Conservation (phyloP, 2,888 invertebrate genomes). For the Drosophila limbata region DNA sequence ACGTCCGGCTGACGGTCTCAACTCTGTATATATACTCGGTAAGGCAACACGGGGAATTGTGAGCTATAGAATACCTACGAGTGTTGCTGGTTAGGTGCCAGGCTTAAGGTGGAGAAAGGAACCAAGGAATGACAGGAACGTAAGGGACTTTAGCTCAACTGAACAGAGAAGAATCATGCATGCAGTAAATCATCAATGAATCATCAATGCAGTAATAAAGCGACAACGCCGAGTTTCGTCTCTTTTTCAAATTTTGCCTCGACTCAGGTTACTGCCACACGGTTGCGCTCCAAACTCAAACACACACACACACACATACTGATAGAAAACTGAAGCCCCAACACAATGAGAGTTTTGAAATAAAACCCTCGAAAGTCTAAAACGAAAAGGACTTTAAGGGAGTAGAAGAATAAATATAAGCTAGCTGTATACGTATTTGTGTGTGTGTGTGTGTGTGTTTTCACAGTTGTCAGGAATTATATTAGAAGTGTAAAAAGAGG, state of each 20-base stretch:
- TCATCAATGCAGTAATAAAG: conserved; percentile 61
- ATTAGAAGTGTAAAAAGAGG: conserved; percentile 14
- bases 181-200: conserved; percentile 64
- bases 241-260: conserved; percentile 24
- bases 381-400: conserved; percentile 35
- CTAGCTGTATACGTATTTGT: too few relatives aligned
- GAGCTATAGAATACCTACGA: conserved; percentile 67
- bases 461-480: conserved; percentile 30
- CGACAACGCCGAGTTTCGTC: conserved; percentile 30
- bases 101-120: conserved; percentile 14
- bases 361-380: conserved; percentile 65
- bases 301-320: not conserved
- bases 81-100: conserved; percentile 51
- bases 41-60: conserved; percentile 38
- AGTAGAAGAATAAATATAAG: conserved; percentile 18
- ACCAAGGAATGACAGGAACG: conserved; percentile 3
- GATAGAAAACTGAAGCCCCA: conserved; percentile 39
- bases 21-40: conserved; percentile 51
- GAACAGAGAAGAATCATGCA: conserved; percentile 61
- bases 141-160: conserved; percentile 3
- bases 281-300: conserved; percentile 32
- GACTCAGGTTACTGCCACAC: conserved; percentile 70
- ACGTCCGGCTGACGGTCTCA: conserved; percentile 41
- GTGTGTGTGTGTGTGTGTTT: not conserved
- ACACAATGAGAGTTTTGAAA: conserved; percentile 38